Conservation (phyloP, 1,140 invertebrate genomes). For the Brachionus rubens region DNA sequence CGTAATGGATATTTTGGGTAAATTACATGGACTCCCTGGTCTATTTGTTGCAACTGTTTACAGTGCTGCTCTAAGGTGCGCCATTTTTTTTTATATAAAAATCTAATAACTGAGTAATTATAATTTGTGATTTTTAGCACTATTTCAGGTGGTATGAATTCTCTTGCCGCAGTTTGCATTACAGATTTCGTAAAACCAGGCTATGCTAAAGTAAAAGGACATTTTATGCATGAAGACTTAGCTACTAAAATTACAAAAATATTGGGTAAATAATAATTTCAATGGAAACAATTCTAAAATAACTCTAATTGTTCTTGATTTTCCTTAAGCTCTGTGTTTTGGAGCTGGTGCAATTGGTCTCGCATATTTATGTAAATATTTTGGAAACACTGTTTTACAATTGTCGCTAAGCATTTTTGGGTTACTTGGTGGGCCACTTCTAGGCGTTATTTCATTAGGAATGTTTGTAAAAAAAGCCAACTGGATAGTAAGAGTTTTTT, state of each 20-base stretch:
- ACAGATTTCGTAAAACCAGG: constrained; percentile 66
- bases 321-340: constrained; percentile 57
- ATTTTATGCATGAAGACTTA: constrained; percentile 2
- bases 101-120: neutral
- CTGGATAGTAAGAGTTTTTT: constrained; percentile 68
- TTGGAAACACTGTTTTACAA: constrained; percentile 52
- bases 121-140: constrained; percentile 66
- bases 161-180: constrained; percentile 80
- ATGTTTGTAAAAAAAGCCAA: constrained; percentile 78
- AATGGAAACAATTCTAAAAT: neutral
- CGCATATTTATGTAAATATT: constrained; percentile 51
- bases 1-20: constrained; percentile 74
- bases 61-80: constrained; percentile 75
- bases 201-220: neutral
- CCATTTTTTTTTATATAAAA: neutral
- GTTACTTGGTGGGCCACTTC: constrained; percentile 54
- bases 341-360: constrained; percentile 52
- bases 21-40: constrained; percentile 72
- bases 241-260: constrained; percentile 14
- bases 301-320: constrained; percentile 64
- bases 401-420: constrained; percentile 55
- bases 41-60: constrained; percentile 85
- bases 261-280: neutral
- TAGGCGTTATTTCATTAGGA: constrained; percentile 74
- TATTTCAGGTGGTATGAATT: constrained; percentile 84